Conservation (phyloP, 2,888 invertebrate genomes). For the Incurvaria masculella region DNA sequence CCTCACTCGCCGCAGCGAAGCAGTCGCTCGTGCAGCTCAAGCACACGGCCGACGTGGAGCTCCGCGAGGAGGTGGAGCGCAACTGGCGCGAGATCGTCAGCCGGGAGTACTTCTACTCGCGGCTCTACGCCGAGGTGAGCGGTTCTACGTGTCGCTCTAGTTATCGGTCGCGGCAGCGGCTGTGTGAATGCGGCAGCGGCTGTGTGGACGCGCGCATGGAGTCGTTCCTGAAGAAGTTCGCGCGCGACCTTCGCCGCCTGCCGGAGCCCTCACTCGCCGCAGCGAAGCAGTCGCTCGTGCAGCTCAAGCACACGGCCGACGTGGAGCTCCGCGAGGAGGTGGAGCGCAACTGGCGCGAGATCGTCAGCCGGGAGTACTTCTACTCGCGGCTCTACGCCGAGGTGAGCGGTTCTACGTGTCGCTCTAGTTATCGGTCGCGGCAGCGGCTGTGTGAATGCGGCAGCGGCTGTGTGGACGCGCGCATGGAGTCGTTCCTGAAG, state of each 20-base stretch:
- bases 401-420: no score
- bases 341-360: slow-evolving; percentile 77
- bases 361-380: slow-evolving; percentile 65
- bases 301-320: slow-evolving; percentile 73
- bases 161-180: no score
- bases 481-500: slow-evolving; percentile 70
- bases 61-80: slow-evolving; percentile 70
- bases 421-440: no score
- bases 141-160: no score
- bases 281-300: slow-evolving; percentile 65
- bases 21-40: slow-evolving; percentile 73
- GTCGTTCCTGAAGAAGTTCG: slow-evolving; percentile 63
- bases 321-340: slow-evolving; percentile 73
- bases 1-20: slow-evolving; percentile 60
- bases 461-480: slow-evolving; percentile 63
- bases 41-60: slow-evolving; percentile 69
- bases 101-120: slow-evolving; percentile 74
- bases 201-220: slow-evolving; percentile 72
- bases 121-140: slow-evolving; percentile 68
- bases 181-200: slow-evolving; percentile 44
- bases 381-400: slow-evolving; percentile 75
- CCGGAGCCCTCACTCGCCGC: slow-evolving; percentile 58
- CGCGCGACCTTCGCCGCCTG: slow-evolving; percentile 56
- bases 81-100: slow-evolving; percentile 79
- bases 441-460: no score